Conservation (phyloP, 2,888 invertebrate species). For the Drosophila paranaensis region DNA sequence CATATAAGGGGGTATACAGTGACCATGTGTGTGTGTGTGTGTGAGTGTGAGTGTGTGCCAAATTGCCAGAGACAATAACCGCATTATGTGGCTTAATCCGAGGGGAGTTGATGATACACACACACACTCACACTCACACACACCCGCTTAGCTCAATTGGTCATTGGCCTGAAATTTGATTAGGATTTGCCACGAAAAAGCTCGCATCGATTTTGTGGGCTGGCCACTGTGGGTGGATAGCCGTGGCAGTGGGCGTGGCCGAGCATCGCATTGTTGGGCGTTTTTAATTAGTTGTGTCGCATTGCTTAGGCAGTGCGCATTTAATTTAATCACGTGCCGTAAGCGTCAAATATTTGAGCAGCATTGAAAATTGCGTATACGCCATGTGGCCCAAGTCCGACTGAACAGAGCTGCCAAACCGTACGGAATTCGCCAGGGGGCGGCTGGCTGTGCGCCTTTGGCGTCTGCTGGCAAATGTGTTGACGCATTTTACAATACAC, state of each 20-base stretch:
- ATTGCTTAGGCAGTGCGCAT: conserved; percentile 56
- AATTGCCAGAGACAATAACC: conserved; percentile 66
- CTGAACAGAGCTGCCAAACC: conserved; percentile 27
- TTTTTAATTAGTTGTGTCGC: conserved; percentile 77
- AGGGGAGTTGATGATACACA: conserved; percentile 44
- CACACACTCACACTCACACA: conserved; percentile 4
- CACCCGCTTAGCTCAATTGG: conserved; percentile 36
- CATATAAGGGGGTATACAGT: conserved; percentile 11
- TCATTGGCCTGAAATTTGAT: conserved; percentile 55
- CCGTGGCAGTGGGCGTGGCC: neutral
- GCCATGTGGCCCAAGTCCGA: conserved; percentile 55
- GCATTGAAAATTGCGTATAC: conserved; percentile 74
- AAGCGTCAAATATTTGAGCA: conserved; percentile 77
- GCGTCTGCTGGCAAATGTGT: conserved; percentile 68
- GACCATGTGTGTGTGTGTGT: neutral
- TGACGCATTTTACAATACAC: conserved; percentile 79
- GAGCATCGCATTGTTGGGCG: conserved; percentile 59
- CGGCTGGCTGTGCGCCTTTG: conserved; percentile 22
- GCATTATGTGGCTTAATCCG: conserved; percentile 59
- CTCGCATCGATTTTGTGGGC: conserved; percentile 34
- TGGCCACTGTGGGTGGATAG: no score
- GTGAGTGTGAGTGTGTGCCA: conserved; percentile 5
- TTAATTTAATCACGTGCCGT: conserved; percentile 77
- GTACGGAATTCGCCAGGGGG: conserved; percentile 13
- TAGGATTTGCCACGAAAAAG: conserved; percentile 46